Evolutionary conservation across 2,888 invertebrate species (phyloP).

Genomic region (Ectropis crepuscularia): DNA sequence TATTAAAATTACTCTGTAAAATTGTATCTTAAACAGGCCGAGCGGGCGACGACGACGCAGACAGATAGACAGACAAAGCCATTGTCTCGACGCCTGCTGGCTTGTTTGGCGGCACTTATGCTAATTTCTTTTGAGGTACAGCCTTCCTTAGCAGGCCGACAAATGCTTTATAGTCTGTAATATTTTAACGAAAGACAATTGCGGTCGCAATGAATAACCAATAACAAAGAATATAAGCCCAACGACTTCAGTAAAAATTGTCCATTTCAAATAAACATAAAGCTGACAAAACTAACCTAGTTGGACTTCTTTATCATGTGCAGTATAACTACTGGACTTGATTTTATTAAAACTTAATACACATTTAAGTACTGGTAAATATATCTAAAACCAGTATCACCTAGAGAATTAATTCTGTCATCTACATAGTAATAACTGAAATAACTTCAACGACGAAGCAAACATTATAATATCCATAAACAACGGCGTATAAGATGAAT

Average conservation of each 20-base stretch:
- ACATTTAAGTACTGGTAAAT: background rate
- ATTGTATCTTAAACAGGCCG: conserved; percentile 65
- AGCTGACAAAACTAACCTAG: conserved; percentile 1
- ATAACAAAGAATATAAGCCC: conserved; percentile 40
- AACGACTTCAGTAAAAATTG: conserved; percentile 27
- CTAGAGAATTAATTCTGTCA: too few species aligned
- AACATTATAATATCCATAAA: background rate
- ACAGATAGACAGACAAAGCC: conserved; percentile 78
- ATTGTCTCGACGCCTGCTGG: conserved; percentile 68
- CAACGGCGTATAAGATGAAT: conserved; percentile 6
- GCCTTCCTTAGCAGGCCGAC: conserved; percentile 66
- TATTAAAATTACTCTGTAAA: conserved; percentile 64
- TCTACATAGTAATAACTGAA: too few species aligned
- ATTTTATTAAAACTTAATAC: background rate
- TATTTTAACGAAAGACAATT: conserved; percentile 60
- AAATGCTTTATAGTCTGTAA: conserved; percentile 68
- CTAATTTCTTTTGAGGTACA: conserved; percentile 78
- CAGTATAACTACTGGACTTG: background rate
- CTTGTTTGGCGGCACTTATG: conserved; percentile 78
- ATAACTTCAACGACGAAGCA: too few species aligned
- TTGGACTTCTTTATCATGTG: background rate
- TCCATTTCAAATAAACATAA: conserved; percentile 11
- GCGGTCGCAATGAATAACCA: conserved; percentile 42
- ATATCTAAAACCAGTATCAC: background rate
- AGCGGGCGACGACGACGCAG: conserved; percentile 58